Base-by-base conservation (phyloP, 2,113 vertebrate genomes). In the Murina feae region DNA sequence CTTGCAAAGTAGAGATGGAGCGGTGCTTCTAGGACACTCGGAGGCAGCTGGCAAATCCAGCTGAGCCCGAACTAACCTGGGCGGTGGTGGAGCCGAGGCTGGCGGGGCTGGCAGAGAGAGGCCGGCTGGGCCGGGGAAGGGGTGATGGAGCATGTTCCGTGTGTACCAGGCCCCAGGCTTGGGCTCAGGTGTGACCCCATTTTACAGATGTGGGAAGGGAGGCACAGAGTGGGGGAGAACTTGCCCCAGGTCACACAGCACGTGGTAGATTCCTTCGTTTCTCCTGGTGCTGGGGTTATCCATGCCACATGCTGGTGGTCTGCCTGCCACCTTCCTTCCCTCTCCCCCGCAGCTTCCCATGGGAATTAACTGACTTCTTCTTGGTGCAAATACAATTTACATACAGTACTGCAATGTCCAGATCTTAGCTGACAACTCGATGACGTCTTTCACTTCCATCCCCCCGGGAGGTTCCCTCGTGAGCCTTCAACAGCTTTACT, bases 401-500 rank as follows among this genome's bases (percentile, higher is more conserved):
- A 16, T 1, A 13, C 17, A 4, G 51, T 3, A 23, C 35, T 3
- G 6, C 17, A 42, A 35, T 0, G 5, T 10, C 10, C 17, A 14
- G 39, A 23, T 25, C 30, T 21, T 0, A 16, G 0, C n/a, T 23
- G 58, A 58, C 16, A 1, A 0, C 32, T 2, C 1, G 0, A 1
- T 11, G 49, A 0, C 10, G 6, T 18, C 32, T 16, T 44, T 9
- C 8, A 5, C 7, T 4, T 28, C 60, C 23, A 2, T 37, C 79
- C 5, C 10, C 51, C 14, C 51, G 1, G 2, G 3, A 8, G 4
- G 30, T 1, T 5, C 44, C 4, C 37, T 10, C 0, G 0, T 2
- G 37, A 0, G 5, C 25, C 79, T 42, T 10, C 28, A 4, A 4
- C 3, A 16, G 28, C 49, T 10, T 30, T 1, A 18, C 44, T 10